Percentiles rank a stretch among this genome's conserved stretches.
Evolutionary conservation across 2,888 invertebrate species (phyloP).

Genomic region (Syritta pipiens): DNA sequence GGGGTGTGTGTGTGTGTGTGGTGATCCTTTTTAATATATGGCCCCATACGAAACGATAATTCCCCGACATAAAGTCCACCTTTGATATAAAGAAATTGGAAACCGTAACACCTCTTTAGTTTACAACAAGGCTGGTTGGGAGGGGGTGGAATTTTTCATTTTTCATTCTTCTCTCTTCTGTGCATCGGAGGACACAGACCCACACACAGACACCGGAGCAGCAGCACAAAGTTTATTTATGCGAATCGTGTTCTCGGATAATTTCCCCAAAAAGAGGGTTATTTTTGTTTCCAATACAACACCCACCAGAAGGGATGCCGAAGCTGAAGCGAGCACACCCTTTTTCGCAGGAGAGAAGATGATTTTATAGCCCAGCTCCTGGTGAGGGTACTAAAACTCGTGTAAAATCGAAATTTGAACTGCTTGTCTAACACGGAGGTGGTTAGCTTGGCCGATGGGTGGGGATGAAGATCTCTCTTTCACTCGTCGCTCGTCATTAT

Average conservation of each 20-base stretch:
- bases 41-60: constrained; percentile 60
- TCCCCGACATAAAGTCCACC: constrained; percentile 65
- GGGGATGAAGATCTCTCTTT: neutral
- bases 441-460: neutral
- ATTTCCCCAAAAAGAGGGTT: constrained; percentile 41
- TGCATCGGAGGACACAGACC: too few species aligned
- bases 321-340: constrained; percentile 20
- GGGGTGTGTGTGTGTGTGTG: neutral
- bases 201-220: too few species aligned
- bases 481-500: neutral
- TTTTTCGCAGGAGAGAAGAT: constrained; percentile 15
- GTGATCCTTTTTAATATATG: constrained; percentile 56
- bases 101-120: constrained; percentile 69
- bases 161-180: constrained; percentile 51
- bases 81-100: constrained; percentile 67
- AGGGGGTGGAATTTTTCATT: constrained; percentile 52
- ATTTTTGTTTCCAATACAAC: constrained; percentile 37
- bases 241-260: constrained; percentile 67
- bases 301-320: constrained; percentile 1
- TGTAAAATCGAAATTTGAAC: constrained; percentile 67
- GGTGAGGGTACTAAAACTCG: constrained; percentile 50
- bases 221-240: constrained; percentile 56
- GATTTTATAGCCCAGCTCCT: constrained; percentile 46
- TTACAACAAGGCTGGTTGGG: too few species aligned
- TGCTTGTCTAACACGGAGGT: constrained; percentile 50